These are phyloP conservation scores for Tenthredo notha DNA, from an alignment of 2,888 invertebrate species.

Conservation along the genomic window DNA sequence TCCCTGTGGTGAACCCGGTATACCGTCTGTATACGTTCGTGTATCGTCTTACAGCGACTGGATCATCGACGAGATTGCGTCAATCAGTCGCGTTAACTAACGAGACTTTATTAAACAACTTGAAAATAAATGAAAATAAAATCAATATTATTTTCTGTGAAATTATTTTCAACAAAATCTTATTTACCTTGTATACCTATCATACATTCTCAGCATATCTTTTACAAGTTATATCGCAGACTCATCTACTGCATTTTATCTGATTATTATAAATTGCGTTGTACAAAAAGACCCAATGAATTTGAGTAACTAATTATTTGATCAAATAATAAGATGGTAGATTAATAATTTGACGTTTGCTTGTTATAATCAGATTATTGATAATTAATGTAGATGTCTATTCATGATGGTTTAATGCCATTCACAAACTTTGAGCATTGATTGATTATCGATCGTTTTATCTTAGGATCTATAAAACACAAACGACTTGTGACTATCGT, in stretches of 20 bases:
- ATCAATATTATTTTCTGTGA: not conserved
- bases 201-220: not conserved
- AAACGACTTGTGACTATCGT: not conserved
- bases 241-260: not conserved
- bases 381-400: not conserved
- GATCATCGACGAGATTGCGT: conserved; percentile 65
- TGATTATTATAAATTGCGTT: not conserved
- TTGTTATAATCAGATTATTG: not conserved
- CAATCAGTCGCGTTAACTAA: not conserved
- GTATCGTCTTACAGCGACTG: conserved; percentile 77
- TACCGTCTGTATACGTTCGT: conserved; percentile 78
- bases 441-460: not conserved
- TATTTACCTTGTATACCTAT: not conserved
- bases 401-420: not conserved
- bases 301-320: not conserved
- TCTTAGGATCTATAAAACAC: not conserved
- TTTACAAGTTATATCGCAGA: not conserved
- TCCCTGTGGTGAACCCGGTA: conserved; percentile 76
- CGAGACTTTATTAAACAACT: not conserved
- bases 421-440: not conserved
- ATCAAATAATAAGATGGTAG: not conserved
- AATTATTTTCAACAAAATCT: not conserved
- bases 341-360: not conserved
- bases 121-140: not conserved
- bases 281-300: not conserved